A percentile compares a stretch with the other conserved stretches of the same genome.
These are phyloP conservation scores for Crocidura indochinensis DNA, from an alignment of 2,797 vertebrate species.

Conservation along the genomic window DNA sequence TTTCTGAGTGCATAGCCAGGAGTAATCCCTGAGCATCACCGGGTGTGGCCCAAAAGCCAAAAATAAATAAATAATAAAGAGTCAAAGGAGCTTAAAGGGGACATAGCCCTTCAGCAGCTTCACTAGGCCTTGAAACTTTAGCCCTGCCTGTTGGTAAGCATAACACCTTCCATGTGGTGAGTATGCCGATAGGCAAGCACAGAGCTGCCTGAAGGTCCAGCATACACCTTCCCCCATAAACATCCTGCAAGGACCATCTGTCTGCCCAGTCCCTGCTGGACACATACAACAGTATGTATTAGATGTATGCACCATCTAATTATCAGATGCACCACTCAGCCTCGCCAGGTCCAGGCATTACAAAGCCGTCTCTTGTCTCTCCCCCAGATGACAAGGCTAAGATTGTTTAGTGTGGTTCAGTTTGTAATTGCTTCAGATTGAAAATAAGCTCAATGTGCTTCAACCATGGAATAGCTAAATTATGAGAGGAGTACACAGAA, in stretches of 20 bases:
- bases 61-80: not conserved
- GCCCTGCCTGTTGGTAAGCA: not conserved
- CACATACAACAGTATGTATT: not conserved
- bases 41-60: too few relatives aligned
- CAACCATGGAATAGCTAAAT: not conserved
- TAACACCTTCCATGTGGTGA: accelerated
- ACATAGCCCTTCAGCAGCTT: not conserved
- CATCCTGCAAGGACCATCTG: accelerated
- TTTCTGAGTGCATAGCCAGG: too few relatives aligned
- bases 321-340: not conserved
- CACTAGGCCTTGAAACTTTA: not conserved
- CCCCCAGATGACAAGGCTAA: not conserved
- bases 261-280: not conserved
- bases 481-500: not conserved
- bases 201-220: not conserved
- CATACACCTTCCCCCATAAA: not conserved
- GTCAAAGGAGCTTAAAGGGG: not conserved
- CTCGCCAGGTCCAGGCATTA: not conserved
- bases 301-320: not conserved
- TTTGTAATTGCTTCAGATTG: not conserved
- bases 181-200: not conserved
- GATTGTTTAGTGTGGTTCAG: not conserved
- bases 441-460: not conserved
- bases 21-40: too few relatives aligned
- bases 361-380: not conserved